These are phyloP conservation scores for Drosophila pruinosa DNA, from an alignment of 1,140 invertebrate genomes.

Conservation along the genomic window DNA sequence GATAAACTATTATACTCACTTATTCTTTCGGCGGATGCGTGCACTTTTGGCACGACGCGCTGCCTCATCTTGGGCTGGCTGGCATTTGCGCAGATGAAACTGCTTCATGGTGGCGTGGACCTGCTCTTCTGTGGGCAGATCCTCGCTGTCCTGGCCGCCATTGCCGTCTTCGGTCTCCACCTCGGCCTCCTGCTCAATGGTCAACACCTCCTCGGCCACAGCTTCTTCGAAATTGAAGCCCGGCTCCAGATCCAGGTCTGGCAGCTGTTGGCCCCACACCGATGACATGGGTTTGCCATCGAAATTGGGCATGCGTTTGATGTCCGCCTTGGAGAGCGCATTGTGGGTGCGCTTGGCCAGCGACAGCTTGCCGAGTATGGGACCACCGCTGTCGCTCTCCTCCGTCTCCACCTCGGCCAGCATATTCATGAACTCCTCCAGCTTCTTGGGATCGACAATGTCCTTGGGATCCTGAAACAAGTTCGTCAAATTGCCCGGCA, in stretches of 20 bases:
- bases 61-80: slow-evolving; percentile 72
- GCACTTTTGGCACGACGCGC: slow-evolving; percentile 73
- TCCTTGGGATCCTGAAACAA: slow-evolving; percentile 82
- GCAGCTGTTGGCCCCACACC: slow-evolving; percentile 63
- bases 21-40: slow-evolving; percentile 68
- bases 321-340: slow-evolving; percentile 83
- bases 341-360: slow-evolving; percentile 86
- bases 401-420: slow-evolving; percentile 85
- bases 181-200: slow-evolving; percentile 74
- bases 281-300: slow-evolving; percentile 62
- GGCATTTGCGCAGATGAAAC: slow-evolving; percentile 77
- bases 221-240: slow-evolving; percentile 67
- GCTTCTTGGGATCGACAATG: slow-evolving; percentile 82
- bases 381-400: slow-evolving; percentile 86
- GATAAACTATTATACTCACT: too few relatives aligned
- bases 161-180: slow-evolving; percentile 79
- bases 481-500: slow-evolving; percentile 57
- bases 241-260: slow-evolving; percentile 48
- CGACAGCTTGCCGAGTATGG: slow-evolving; percentile 85
- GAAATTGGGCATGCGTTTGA: slow-evolving; percentile 57
- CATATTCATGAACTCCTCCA: slow-evolving; percentile 83
- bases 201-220: slow-evolving; percentile 69
- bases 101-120: slow-evolving; percentile 82
- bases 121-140: slow-evolving; percentile 71
- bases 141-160: slow-evolving; percentile 61